A percentile compares a stretch with the other conserved stretches of the same genome.
Conservation (phyloP, 2,888 invertebrate species). For the Dicyrtomina minuta region DNA sequence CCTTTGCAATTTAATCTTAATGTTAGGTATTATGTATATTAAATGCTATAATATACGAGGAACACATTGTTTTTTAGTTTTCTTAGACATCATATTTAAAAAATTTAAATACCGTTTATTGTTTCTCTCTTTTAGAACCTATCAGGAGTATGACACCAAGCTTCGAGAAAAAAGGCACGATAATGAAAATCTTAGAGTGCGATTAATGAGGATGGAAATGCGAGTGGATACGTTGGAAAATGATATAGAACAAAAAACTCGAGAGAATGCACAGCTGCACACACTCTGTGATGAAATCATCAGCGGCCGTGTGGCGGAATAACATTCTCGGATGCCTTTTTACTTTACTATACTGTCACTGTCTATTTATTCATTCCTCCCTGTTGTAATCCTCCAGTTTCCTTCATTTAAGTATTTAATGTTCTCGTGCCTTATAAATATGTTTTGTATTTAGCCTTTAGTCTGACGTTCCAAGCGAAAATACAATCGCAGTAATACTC, state of each 20-base stretch:
- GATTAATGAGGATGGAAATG: slow-evolving; percentile 85
- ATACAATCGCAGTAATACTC: too few relatives aligned
- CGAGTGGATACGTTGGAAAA: slow-evolving; percentile 81
- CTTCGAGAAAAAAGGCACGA: slow-evolving; percentile 77
- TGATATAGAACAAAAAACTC: slow-evolving; percentile 81
- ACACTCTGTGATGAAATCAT: slow-evolving; percentile 93
- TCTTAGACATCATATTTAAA: not conserved
- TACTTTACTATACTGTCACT: too few relatives aligned
- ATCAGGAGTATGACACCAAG: slow-evolving; percentile 76
- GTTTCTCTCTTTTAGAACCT: slow-evolving; percentile 66
- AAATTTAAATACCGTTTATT: not conserved
- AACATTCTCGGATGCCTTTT: not conserved
- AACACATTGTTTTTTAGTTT: not conserved
- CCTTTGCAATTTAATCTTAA: too few relatives aligned
- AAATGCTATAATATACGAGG: too few relatives aligned
- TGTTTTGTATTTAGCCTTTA: too few relatives aligned
- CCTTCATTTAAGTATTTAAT: too few relatives aligned
- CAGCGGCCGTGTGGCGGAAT: slow-evolving; percentile 52
- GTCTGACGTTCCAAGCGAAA: too few relatives aligned
- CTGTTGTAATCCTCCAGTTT: too few relatives aligned
- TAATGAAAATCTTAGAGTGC: slow-evolving; percentile 78
- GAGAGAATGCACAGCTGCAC: slow-evolving; percentile 86
- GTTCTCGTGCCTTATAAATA: too few relatives aligned
- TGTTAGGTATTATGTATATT: too few relatives aligned
- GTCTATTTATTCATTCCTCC: too few relatives aligned